Base-by-base conservation (phyloP, 2,113 vertebrate genomes). In the Circaetus cinerascens region DNA sequence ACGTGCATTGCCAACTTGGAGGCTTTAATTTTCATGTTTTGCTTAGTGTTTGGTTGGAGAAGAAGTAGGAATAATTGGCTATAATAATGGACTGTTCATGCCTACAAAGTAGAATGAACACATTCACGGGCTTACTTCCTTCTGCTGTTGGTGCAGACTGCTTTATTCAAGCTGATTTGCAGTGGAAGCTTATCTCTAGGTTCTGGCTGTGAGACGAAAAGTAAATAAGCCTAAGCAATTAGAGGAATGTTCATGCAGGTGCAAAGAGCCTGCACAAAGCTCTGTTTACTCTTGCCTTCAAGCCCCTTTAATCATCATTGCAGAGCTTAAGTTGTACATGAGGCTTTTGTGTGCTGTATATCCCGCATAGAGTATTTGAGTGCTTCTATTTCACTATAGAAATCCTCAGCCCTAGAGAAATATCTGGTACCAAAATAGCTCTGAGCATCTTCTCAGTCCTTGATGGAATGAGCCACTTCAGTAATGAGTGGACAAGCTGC, bases 151-250 rank as follows among this genome's bases (percentile, higher is more conserved):
- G 55, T 67, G 68, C 92, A 92, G 88, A 55, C 86, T 40, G 59
- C 67, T 95, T 90, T 64, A 63, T 86, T 91, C 75, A 71, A 76
- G 75, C 56, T 95, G 83, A 89, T 95, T 95, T 97, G 79, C 79
- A 72, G 43, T 84, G 66, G 79, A 74, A 96, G 88, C 46, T 87
- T 94, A 91, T 97, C 86, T 96, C 80, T 89, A 75, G 73, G 83
- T 92, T 94, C 88, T 97, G 91, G 43, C 76, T 92, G 83, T 48
- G 79, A 86, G 64, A 89, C 12, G 40, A 75, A 93, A 91, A 95
- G 91, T 94, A 93, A 97, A 95, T 90, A 97, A 96, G 69, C 80
- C 83, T 57, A 87, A 94, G 83, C 91, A 95, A 96, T 95, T 94
- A 96, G 36, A 25, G 21, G 64, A 72, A 95, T 85, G 86, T 41